phyloP scores from a whole-genome alignment of 2,113 vertebrate species.

The Psittacara wagleri region DNA sequence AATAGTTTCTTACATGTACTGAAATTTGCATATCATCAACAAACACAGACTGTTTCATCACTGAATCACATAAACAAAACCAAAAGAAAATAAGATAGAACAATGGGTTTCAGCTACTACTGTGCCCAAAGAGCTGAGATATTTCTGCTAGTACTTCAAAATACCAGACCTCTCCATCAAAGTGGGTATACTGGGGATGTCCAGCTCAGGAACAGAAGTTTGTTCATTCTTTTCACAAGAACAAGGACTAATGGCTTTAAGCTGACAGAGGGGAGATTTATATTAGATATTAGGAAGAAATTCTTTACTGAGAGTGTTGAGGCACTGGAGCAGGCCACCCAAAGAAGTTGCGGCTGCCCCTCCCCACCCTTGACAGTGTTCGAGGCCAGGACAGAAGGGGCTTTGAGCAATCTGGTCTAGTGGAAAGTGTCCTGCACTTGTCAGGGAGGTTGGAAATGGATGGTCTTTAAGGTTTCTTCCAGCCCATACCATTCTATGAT shows the following conservation, averaged over 20 bases:
- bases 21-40: constrained; percentile 22
- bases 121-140: background rate
- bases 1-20: constrained; percentile 9
- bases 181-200: background rate
- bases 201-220: background rate
- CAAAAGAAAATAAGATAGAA: background rate
- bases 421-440: background rate
- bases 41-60: background rate
- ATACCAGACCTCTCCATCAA: background rate
- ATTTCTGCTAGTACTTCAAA: background rate
- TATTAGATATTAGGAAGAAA: background rate
- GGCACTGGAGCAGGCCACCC: background rate
- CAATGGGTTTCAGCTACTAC: background rate
- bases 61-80: background rate
- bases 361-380: background rate
- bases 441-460: background rate
- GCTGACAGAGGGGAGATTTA: background rate
- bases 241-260: background rate
- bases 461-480: background rate
- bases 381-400: background rate
- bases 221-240: background rate
- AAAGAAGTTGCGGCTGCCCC: background rate
- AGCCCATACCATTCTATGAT: background rate
- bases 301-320: background rate
- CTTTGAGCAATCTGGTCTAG: background rate